phyloP scores from a whole-genome alignment of 30 jellyfish, hydroid and myxozoan genomes.

The Nemopilema nomurai region DNA sequence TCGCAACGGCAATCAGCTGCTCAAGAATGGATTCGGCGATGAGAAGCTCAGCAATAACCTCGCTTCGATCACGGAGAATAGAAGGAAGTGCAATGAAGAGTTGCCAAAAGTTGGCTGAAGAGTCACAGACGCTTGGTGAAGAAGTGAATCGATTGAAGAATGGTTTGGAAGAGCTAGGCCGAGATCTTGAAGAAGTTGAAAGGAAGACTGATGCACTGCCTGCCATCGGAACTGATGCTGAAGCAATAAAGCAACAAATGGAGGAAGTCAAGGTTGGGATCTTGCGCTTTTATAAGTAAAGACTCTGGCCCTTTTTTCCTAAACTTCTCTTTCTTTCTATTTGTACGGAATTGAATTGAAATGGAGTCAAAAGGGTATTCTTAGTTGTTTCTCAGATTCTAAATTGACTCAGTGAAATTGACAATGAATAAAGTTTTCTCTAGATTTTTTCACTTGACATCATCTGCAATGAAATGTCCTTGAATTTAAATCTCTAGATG shows the following conservation, averaged over 20 bases:
- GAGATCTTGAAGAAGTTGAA: slow-evolving; percentile 9
- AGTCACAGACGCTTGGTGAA: not conserved
- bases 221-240: slow-evolving; percentile 5
- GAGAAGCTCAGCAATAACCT: slow-evolving; percentile 20
- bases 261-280: slow-evolving; percentile 31
- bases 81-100: slow-evolving; percentile 11
- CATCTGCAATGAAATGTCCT: no score
- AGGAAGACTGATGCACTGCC: not conserved
- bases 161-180: not conserved
- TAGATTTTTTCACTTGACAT: not conserved
- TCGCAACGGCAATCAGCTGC: slow-evolving; percentile 22
- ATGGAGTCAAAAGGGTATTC: no score
- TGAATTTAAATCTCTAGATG: slow-evolving; percentile 8
- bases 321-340: no score
- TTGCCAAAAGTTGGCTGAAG: not conserved
- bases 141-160: not conserved
- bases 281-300: no score
- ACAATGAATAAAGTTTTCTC: no score
- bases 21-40: slow-evolving; percentile 19
- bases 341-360: no score
- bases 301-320: no score
- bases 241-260: slow-evolving; percentile 13
- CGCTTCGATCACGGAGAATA: slow-evolving; percentile 1
- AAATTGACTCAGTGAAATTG: no score
- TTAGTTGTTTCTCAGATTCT: no score